phyloP scores from a whole-genome alignment of 92 coral and sea anemone species.

The Chrysogorgia sp. region DNA sequence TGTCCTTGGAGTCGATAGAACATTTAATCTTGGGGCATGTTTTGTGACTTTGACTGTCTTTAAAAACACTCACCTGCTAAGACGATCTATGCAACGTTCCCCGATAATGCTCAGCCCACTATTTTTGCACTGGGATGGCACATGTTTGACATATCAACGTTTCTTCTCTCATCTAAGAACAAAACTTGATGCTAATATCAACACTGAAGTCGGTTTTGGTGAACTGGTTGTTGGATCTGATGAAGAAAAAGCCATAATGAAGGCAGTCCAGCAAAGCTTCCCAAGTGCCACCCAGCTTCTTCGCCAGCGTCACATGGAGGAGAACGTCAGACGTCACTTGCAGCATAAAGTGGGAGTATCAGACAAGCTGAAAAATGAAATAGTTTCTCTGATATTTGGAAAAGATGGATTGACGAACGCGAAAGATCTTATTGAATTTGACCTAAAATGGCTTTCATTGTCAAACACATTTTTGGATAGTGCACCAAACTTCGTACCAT shows the following conservation, averaged over 20 bases:
- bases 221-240: not conserved
- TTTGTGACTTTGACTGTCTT: not conserved
- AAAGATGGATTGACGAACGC: not conserved
- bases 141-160: not conserved
- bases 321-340: slow-evolving; percentile 3
- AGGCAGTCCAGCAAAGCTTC: slow-evolving; percentile 3
- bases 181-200: too few relatives aligned
- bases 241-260: slow-evolving; percentile 1
- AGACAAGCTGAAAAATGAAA: not conserved
- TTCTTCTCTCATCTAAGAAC: not conserved
- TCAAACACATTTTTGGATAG: slow-evolving; percentile 8
- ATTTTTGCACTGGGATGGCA: not conserved
- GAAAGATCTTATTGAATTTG: slow-evolving; percentile 9
- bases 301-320: slow-evolving; percentile 11
- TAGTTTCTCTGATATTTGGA: slow-evolving; percentile 7
- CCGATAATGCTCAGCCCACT: not conserved
- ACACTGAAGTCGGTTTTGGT: not conserved
- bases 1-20: not conserved
- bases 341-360: slow-evolving; percentile 15
- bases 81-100: not conserved
- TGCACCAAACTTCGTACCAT: slow-evolving; percentile 25
- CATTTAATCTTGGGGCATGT: not conserved
- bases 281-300: slow-evolving; percentile 1
- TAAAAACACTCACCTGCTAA: not conserved
- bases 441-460: not conserved